Percentiles rank a stretch among this genome's conserved stretches.
These are phyloP conservation scores for Lasioglossum marginatum DNA, from an alignment of 2,888 invertebrate species.

Conservation along the genomic window DNA sequence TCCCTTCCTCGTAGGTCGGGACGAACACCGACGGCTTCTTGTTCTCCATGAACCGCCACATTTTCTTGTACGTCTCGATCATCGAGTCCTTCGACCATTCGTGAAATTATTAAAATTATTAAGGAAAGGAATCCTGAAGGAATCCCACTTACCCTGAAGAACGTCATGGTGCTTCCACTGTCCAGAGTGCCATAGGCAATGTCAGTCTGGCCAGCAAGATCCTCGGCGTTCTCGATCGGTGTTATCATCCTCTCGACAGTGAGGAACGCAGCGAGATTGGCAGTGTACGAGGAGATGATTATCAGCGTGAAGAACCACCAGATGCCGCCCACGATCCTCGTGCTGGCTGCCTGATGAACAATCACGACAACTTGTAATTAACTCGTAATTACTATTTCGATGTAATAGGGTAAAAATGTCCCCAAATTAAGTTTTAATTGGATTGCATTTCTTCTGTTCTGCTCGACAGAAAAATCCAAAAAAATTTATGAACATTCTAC, in stretches of 20 bases:
- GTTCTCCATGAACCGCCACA: constrained; percentile 93
- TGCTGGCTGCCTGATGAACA: constrained; percentile 87
- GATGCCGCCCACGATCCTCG: constrained; percentile 93
- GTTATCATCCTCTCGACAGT: constrained; percentile 96
- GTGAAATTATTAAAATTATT: too few species aligned
- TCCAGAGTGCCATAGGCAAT: constrained; percentile 94
- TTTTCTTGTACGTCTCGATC: constrained; percentile 92
- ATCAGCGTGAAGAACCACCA: constrained; percentile 98
- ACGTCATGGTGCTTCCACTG: constrained; percentile 95
- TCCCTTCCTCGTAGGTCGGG: constrained; percentile 91
- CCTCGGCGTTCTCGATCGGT: constrained; percentile 94
- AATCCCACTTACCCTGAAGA: constrained; percentile 88
- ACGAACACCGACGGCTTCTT: constrained; percentile 90
- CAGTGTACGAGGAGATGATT: constrained; percentile 96
- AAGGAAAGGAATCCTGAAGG: too few species aligned
- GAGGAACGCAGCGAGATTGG: constrained; percentile 95
- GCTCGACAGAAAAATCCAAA: too few species aligned
- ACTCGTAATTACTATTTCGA: too few species aligned
- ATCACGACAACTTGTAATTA: not conserved
- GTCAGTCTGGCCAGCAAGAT: constrained; percentile 92
- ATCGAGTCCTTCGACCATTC: constrained; percentile 88
- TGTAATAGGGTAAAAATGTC: too few species aligned
- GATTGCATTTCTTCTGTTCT: too few species aligned
- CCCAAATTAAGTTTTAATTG: too few species aligned
- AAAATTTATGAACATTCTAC: too few species aligned